Evolutionary conservation across 2,888 invertebrate species (phyloP).

Genomic region (Plebejus anna): DNA sequence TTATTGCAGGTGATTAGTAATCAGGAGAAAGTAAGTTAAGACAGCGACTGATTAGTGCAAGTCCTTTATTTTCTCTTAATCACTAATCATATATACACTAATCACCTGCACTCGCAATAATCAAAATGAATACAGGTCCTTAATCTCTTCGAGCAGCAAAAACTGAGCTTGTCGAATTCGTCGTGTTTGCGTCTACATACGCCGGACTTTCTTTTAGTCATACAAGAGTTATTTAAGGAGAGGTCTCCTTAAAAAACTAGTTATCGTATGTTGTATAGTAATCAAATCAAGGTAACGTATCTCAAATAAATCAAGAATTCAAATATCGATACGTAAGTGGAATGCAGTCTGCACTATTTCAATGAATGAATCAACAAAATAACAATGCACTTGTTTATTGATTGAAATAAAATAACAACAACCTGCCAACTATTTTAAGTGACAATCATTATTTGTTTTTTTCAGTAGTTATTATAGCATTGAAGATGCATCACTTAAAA

Average conservation of each 20-base stretch:
- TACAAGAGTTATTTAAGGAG: neutral
- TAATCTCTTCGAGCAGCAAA: no score
- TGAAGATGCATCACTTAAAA: slow-evolving; percentile 38
- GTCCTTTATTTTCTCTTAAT: no score
- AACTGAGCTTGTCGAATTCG: neutral
- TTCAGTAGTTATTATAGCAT: slow-evolving; percentile 47
- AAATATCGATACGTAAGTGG: neutral
- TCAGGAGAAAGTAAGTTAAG: no score
- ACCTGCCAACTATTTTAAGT: neutral
- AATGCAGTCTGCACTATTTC: neutral
- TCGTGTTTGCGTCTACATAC: neutral
- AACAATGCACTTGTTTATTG: neutral
- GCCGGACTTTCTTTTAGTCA: neutral
- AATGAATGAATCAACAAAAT: neutral
- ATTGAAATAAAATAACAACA: slow-evolving; percentile 13
- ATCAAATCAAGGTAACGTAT: no score
- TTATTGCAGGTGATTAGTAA: no score
- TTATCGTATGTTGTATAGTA: no score
- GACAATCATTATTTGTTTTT: neutral
- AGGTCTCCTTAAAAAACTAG: neutral
- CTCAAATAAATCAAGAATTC: neutral
- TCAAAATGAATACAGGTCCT: no score
- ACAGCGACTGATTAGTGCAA: no score
- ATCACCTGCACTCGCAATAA: no score
- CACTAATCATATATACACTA: no score